A percentile compares a stretch with the other conserved stretches of the same genome.
Evolutionary conservation across 2,888 invertebrate species (phyloP).

Genomic region (Listrodromus nycthemerus): DNA sequence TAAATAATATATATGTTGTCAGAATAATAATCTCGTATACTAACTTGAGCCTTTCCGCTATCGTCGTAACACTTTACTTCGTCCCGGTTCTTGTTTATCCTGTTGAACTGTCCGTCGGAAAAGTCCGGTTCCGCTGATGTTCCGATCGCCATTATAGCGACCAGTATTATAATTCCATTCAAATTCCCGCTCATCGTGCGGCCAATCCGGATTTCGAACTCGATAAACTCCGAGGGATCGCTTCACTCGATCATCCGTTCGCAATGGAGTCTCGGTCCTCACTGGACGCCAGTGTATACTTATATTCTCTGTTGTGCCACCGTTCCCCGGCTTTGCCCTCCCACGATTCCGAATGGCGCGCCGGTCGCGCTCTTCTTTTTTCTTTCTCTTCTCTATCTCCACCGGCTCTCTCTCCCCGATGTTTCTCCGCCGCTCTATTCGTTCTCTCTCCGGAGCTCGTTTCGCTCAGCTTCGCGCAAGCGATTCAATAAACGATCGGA

Average conservation of each 20-base stretch:
- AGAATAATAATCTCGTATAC: slow-evolving; percentile 49
- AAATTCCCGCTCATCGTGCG: slow-evolving; percentile 50
- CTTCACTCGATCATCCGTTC: slow-evolving; percentile 65
- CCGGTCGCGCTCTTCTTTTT: slow-evolving; percentile 25
- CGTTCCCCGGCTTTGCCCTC: slow-evolving; percentile 57
- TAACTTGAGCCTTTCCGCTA: slow-evolving; percentile 79
- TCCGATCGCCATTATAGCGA: slow-evolving; percentile 51
- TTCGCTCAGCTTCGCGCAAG: slow-evolving; percentile 6
- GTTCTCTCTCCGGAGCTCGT: slow-evolving; percentile 12
- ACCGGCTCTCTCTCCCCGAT: slow-evolving; percentile 17
- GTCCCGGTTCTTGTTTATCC: slow-evolving; percentile 75
- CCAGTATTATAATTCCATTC: slow-evolving; percentile 34
- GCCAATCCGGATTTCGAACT: slow-evolving; percentile 19
- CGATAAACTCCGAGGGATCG: slow-evolving; percentile 4
- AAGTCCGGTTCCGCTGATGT: slow-evolving; percentile 79
- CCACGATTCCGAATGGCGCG: slow-evolving; percentile 56
- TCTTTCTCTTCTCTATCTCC: slow-evolving; percentile 38
- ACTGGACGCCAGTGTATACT: slow-evolving; percentile 58
- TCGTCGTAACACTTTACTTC: slow-evolving; percentile 82
- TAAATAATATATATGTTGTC: neutral
- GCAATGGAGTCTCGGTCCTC: slow-evolving; percentile 60
- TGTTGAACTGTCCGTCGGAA: slow-evolving; percentile 76
- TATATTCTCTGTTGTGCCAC: slow-evolving; percentile 61
- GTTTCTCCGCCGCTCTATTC: neutral
- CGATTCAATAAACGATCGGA: neutral